Evolutionary conservation across 2,113 vertebrate genomes (phyloP).

Genomic region (Recurvirostra avosetta): DNA sequence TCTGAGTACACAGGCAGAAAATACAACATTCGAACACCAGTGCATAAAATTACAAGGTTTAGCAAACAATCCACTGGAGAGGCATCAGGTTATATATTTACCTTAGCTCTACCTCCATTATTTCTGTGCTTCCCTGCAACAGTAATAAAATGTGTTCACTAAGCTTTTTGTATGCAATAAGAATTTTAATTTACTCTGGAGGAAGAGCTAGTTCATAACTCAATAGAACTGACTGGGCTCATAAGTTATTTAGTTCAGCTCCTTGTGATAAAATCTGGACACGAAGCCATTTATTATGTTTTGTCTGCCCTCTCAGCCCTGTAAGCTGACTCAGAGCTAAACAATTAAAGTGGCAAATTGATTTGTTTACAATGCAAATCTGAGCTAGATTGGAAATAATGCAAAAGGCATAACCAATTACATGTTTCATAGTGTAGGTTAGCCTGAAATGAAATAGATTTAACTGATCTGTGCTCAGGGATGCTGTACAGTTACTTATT

Average conservation of each 20-base stretch:
- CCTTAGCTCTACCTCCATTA: conserved; percentile 48
- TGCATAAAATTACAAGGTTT: conserved; percentile 35
- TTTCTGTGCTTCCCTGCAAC: conserved; percentile 30
- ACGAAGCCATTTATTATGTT: conserved; percentile 16
- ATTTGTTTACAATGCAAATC: conserved; percentile 48
- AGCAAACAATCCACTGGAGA: conserved; percentile 40
- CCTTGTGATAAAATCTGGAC: conserved; percentile 50
- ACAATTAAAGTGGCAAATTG: conserved; percentile 44
- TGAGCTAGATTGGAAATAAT: conserved; percentile 29
- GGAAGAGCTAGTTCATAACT: conserved; percentile 52
- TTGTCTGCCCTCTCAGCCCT: conserved; percentile 26
- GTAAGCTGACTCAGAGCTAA: conserved; percentile 14
- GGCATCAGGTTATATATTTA: conserved; percentile 33
- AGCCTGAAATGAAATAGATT: not conserved
- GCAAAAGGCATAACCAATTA: conserved; percentile 25
- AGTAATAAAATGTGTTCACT: conserved; percentile 48
- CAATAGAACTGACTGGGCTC: conserved; percentile 23
- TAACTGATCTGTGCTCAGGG: not conserved
- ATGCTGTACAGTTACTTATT: not conserved
- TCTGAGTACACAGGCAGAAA: conserved; percentile 11
- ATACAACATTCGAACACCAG: conserved; percentile 9
- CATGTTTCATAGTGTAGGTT: not conserved
- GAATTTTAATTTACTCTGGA: conserved; percentile 65
- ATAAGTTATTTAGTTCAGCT: conserved; percentile 56
- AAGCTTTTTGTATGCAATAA: conserved; percentile 33